These are phyloP conservation scores for Achatina immaculata DNA, from an alignment of 1,140 invertebrate species.

Conservation along the genomic window DNA sequence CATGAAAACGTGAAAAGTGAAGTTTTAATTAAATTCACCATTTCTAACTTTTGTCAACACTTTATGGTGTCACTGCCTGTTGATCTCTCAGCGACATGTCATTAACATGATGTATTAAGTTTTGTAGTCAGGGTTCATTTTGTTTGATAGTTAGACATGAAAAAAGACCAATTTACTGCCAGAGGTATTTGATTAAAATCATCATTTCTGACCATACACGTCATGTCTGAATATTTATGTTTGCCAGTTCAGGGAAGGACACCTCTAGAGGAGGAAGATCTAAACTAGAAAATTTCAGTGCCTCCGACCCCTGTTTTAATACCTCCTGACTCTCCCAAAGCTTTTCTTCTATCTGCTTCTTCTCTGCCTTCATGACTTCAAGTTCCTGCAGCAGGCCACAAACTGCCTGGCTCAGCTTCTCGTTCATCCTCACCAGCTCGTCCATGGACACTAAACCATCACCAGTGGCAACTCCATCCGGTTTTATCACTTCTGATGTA, in stretches of 20 bases:
- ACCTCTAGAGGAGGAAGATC: constrained; percentile 20
- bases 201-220: too few species aligned
- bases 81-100: too few species aligned
- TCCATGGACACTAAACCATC: neutral
- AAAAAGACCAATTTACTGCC: too few species aligned
- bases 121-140: too few species aligned
- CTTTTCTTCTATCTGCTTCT: constrained; percentile 31
- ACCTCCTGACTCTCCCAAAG: constrained; percentile 24
- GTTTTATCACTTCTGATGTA: neutral
- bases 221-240: neutral
- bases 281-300: constrained; percentile 19
- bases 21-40: too few species aligned
- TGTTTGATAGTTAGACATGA: too few species aligned
- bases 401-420: constrained; percentile 24
- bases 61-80: too few species aligned
- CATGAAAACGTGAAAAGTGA: too few species aligned
- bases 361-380: constrained; percentile 24
- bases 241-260: constrained; percentile 31
- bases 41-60: too few species aligned
- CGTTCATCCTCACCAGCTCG: constrained; percentile 17
- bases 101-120: too few species aligned
- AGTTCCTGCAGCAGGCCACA: constrained; percentile 18
- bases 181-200: too few species aligned
- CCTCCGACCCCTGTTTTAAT: neutral
- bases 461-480: neutral